Base-by-base conservation (phyloP, 2,797 vertebrate species). In the Rhynchotus rufescens region DNA sequence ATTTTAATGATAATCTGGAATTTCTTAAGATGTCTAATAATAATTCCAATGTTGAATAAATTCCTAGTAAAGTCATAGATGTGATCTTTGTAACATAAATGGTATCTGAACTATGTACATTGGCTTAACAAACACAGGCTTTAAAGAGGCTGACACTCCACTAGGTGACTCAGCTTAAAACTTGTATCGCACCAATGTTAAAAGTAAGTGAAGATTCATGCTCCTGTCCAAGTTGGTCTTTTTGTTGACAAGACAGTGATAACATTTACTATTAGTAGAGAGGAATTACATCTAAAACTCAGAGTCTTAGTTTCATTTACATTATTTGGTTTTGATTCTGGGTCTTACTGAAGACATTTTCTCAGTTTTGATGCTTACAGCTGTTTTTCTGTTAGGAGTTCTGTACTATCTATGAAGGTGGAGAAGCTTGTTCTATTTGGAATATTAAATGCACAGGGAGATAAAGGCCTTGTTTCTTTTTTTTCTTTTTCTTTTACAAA, bases 321-420 rank as follows among this genome's bases (percentile, higher is more conserved):
- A 72, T 71, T 74, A 71, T 10, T 86, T 82, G 36, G 83, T 80
- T 92, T 93, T 89, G 78, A 84, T 92, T 94, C 92, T 86, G 72
- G 38, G 61, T 90, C 88, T 93, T 84, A 84, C 61, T 88, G 86
- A 81, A 92, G 45, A 30, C 5, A 80, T 67, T 7, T 57, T 73
- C 45, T 90, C 65, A 10, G 16, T 71, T 96, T 92, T 94, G 59
- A 34, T 76, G 65, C 71, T 86, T 86, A 49, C 61, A 93, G 68
- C 67, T 96, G 61, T 92, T 91, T 92, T 90, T 36, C 73, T 91
- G 12, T 75, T 77, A 36, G 52, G 60, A 15, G 32, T 22, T n/a
- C 51, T 80, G 28, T 57, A 9, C 49, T 62, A 20, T 9, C 42
- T 89, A n/a, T 57, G 72, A 84, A 51, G 17, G n/a, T 38, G 59